Evolutionary conservation across 2,888 invertebrate genomes (phyloP), one percentile per base, ranked within the genome.

Genomic region (Eupithecia vulgata): DNA sequence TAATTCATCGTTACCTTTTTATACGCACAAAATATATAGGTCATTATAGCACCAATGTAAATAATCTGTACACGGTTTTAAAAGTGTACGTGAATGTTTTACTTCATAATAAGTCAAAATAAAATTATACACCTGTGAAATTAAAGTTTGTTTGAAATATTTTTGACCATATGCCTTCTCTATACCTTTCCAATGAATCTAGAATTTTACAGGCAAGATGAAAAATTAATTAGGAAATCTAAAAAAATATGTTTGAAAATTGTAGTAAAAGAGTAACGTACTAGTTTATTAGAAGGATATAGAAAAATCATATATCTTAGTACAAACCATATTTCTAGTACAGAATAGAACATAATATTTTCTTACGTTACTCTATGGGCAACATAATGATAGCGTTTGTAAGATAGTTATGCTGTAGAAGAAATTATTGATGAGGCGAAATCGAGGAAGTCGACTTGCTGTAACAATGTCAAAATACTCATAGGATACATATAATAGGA

Each of bases 121-220:
- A 57, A 57, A 57, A 57, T 57, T 25, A 57, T 57, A 57, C 25
- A 57, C 57, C 12, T 25, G 57, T 57, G 21, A 57, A 57, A 25
- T 25, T 57, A 12, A 52, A 10, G 57, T 57, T 52, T 21, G 12
- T 25, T 57, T 25, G 12, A 25, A 52, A 52, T 52, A 52, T 52
- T 52, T 21, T 52, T 21, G 0, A n/a, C 8, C n/a, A 45, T 17
- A 48, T 8, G 17, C 8, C 45, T 45, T 45, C 7, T n/a, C 17
- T 45, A 45, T n/a, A 48, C 48, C n/a, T n/a, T 21, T 48, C 21
- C 10, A 12, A 52, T 52, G 1, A 5, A 48, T 48, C 3, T n/a
- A 45, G 17, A 10, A 52, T 12, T 52, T 12, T 52, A 52, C 21
- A 52, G 21, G 17, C 21, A 10, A 8, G n/a, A n/a, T n/a, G n/a